These are phyloP conservation scores for Phengaris alcon DNA, from an alignment of 2,888 invertebrate genomes.

Conservation along the genomic window DNA sequence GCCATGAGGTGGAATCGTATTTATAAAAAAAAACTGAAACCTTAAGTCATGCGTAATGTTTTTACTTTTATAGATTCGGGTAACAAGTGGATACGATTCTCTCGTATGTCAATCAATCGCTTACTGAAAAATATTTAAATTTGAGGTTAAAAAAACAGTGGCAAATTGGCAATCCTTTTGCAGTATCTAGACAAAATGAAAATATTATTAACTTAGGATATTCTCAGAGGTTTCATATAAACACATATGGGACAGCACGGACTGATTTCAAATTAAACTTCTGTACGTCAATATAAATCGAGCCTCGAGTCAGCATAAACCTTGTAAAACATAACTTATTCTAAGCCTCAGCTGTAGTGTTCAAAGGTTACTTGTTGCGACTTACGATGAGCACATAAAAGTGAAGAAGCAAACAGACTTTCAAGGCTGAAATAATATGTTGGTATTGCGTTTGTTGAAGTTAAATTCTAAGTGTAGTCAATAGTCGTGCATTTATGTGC, in stretches of 20 bases:
- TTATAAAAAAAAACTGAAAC: neutral
- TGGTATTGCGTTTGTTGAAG: neutral
- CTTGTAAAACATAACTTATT: neutral
- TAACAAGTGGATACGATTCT: too few relatives aligned
- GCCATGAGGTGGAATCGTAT: constrained; percentile 11
- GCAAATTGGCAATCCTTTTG: too few relatives aligned
- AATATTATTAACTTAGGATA: neutral
- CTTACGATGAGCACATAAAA: neutral
- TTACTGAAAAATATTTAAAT: too few relatives aligned
- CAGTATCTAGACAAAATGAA: neutral
- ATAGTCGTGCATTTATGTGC: neutral
- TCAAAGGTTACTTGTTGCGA: constrained; percentile 4
- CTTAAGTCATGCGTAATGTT: too few relatives aligned
- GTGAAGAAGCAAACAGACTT: constrained; percentile 11
- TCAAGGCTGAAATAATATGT: constrained; percentile 12
- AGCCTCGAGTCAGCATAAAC: neutral
- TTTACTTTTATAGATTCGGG: too few relatives aligned
- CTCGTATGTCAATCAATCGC: too few relatives aligned
- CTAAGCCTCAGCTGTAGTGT: neutral
- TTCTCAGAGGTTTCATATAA: neutral
- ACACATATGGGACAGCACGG: neutral
- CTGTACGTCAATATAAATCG: neutral
- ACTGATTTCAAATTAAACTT: neutral
- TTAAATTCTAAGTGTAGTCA: neutral
- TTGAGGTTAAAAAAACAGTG: too few relatives aligned